A percentile compares a stretch with the other conserved stretches of the same genome.
Evolutionary conservation across 30 jellyfish, hydroid and myxozoan species (phyloP).

Genomic region (Aurelia coerulea): DNA sequence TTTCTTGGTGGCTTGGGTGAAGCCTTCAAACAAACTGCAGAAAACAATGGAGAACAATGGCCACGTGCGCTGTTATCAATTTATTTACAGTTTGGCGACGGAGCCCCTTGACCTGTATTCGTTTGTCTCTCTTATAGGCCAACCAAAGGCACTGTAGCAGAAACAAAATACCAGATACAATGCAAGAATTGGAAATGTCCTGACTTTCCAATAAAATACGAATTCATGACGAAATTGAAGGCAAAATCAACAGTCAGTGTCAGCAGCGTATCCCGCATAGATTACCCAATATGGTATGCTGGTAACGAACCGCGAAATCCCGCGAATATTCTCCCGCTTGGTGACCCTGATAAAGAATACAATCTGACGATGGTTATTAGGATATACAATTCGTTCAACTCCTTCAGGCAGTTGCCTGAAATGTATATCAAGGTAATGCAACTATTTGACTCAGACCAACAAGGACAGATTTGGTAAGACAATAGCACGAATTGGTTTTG

Average conservation of each 20-base stretch:
- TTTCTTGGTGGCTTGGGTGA: too few relatives aligned
- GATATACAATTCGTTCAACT: slow-evolving; percentile 62
- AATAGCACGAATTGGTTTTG: too few relatives aligned
- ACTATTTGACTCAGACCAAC: too few relatives aligned
- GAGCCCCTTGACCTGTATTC: background rate
- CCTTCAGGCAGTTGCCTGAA: slow-evolving; percentile 26
- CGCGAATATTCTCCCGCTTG: slow-evolving; percentile 63
- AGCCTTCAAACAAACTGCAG: too few relatives aligned
- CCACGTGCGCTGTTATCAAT: too few relatives aligned
- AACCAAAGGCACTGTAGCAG: slow-evolving; percentile 45
- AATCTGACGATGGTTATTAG: slow-evolving; percentile 52
- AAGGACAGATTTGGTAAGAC: too few relatives aligned
- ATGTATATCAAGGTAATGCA: slow-evolving; percentile 50
- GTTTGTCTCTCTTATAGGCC: slow-evolving; percentile 37
- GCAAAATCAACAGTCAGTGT: slow-evolving; percentile 2
- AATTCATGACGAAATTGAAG: slow-evolving; percentile 62
- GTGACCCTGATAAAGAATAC: slow-evolving; percentile 60
- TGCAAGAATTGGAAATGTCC: slow-evolving; percentile 72
- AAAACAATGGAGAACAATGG: too few relatives aligned
- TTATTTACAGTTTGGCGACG: too few relatives aligned
- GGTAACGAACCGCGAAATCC: slow-evolving; percentile 71
- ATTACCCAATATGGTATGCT: slow-evolving; percentile 62
- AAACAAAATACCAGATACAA: slow-evolving; percentile 57
- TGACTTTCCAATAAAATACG: slow-evolving; percentile 64
- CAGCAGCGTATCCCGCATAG: slow-evolving; percentile 28